Base-by-base conservation (phyloP, 2,797 vertebrate genomes). In the Telmatherina bonti region DNA sequence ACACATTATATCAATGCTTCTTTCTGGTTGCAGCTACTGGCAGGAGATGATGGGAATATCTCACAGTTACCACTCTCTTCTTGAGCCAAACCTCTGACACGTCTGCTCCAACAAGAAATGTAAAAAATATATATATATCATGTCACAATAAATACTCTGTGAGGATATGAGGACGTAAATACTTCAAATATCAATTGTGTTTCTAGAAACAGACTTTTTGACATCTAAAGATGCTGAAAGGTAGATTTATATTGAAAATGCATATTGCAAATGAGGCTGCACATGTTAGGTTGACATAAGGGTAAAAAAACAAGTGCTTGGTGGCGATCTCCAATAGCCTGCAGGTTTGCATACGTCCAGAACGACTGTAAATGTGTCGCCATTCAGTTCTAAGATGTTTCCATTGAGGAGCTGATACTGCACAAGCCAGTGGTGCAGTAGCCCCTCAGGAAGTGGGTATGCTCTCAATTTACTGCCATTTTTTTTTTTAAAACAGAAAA, bases 201-300 rank as follows among this genome's bases (percentile, higher is more conserved):
- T 53, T 38, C 27, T 29, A 41, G 1, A 51, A 24, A 26, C 20
- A n/a, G 16, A n/a, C 20, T 47, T 10, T 20, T 43, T 47, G n/a
- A 3, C 20, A 7, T 11, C 18, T 47, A 9, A n/a, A n/a, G 45
- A 47, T n/a, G 45, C 9, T 22, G n/a, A 49, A 49, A 49, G 47
- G n/a, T 43, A 18, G 20, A 7, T 41, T 7, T 26, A 51, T 51
- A 22, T 26, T 27, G 12, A 29, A 53, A 53, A 27, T 15, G 13
- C 24, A 35, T 20, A 29, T 53, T 27, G 36, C 26, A 38, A 24
- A 0, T 36, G 0, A 29, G 0, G 11, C 36, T 16, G 35, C 35
- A 53, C 26, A 38, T 0, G 2, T 51, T 33, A 15, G 12, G 16
- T 10, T 55, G 12, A 53, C 38, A 35, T 64, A 27, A 10, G 49